phyloP scores from a whole-genome alignment of 2,113 vertebrate genomes.

The Scophthalmus maximus region DNA sequence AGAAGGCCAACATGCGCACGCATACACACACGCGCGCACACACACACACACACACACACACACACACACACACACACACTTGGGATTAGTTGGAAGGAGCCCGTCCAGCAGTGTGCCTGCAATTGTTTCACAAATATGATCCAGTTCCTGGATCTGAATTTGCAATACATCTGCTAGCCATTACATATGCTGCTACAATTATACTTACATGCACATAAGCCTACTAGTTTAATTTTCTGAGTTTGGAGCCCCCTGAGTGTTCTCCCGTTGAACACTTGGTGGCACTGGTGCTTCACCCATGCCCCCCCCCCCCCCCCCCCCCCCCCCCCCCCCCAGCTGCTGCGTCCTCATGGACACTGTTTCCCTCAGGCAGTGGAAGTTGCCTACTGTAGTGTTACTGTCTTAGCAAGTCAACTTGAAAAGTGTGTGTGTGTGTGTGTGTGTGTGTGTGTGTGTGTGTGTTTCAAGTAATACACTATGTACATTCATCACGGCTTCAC shows the following conservation, averaged over 20 bases:
- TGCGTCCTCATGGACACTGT: too few species aligned
- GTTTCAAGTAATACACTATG: slow-evolving; percentile 53
- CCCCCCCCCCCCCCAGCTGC: too few species aligned
- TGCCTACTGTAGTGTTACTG: slow-evolving; percentile 70
- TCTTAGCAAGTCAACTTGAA: slow-evolving; percentile 65
- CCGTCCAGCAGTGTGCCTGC: slow-evolving; percentile 34
- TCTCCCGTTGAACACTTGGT: slow-evolving; percentile 61
- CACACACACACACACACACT: slow-evolving; percentile 27
- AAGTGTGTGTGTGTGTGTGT: slow-evolving; percentile 43
- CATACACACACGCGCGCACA: slow-evolving; percentile 21
- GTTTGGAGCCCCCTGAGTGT: neutral
- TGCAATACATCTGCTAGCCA: slow-evolving; percentile 68
- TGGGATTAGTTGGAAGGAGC: slow-evolving; percentile 36
- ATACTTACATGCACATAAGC: slow-evolving; percentile 22
- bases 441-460: slow-evolving; percentile 21
- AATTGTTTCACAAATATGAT: slow-evolving; percentile 57
- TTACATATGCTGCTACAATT: slow-evolving; percentile 56
- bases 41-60: slow-evolving; percentile 23
- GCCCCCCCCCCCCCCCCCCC: too few species aligned
- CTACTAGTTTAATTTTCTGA: neutral
- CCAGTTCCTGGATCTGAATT: slow-evolving; percentile 45
- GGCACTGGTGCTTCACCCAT: slow-evolving; percentile 69
- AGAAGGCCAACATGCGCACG: slow-evolving; percentile 45
- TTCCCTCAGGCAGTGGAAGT: slow-evolving; percentile 79
- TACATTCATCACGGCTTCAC: slow-evolving; percentile 63